phyloP scores from a whole-genome alignment of 2,797 vertebrate genomes.

The Morelia viridis region DNA sequence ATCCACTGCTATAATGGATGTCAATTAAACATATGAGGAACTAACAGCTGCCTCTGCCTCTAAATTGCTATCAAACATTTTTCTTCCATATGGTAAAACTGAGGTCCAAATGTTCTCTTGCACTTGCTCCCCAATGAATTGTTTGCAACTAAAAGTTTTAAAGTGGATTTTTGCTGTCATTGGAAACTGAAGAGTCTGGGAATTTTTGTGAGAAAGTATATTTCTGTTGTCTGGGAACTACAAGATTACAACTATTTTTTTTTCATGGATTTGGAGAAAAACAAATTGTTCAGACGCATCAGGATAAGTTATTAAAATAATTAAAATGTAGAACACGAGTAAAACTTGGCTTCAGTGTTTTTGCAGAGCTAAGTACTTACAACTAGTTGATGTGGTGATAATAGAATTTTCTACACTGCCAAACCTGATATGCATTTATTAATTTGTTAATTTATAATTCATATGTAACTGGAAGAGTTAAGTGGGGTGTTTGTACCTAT shows the following conservation, averaged over 20 bases:
- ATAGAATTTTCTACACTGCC: not conserved
- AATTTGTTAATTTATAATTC: not conserved
- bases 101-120: not conserved
- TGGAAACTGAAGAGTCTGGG: not conserved
- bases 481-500: not conserved
- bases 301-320: not conserved
- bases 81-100: slow-evolving; percentile 15
- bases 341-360: slow-evolving; percentile 10
- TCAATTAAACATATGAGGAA: slow-evolving; percentile 37
- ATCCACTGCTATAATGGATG: slow-evolving; percentile 21
- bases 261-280: not conserved
- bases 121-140: not conserved
- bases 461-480: not conserved
- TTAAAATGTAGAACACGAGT: not conserved
- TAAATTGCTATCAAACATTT: slow-evolving; percentile 38
- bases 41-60: slow-evolving; percentile 18
- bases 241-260: not conserved
- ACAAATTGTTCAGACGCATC: not conserved
- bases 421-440: not conserved
- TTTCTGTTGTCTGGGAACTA: not conserved
- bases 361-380: not conserved
- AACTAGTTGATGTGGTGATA: not conserved
- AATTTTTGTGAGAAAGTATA: not conserved
- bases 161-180: not conserved
- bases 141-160: not conserved